Conservation (phyloP, 2,797 vertebrate species). For the Coilia nasus region DNA sequence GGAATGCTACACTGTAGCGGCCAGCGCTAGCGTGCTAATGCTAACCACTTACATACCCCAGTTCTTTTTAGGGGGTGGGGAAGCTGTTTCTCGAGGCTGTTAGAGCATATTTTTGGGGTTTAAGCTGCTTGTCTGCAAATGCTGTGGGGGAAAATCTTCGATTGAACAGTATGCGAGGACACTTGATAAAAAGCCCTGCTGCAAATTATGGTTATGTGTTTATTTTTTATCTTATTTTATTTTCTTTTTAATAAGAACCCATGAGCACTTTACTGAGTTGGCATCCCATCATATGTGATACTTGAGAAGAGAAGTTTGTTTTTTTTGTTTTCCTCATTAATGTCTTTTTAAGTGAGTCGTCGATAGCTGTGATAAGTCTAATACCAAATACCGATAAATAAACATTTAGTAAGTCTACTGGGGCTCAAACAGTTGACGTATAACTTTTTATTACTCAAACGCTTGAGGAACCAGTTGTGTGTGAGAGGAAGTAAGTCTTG, state of each 20-base stretch:
- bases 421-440: background rate
- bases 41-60: background rate
- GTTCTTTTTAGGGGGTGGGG: background rate
- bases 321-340: background rate
- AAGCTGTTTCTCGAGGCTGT: background rate
- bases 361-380: background rate
- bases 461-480: constrained; percentile 10
- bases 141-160: background rate
- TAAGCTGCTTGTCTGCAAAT: background rate
- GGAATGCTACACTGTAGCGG: background rate
- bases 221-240: background rate
- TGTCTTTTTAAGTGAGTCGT: constrained; percentile 2
- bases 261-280: constrained; percentile 16
- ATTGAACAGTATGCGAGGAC: background rate
- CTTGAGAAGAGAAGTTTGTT: background rate
- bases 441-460: background rate
- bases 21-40: background rate
- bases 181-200: background rate
- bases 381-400: constrained; percentile 17
- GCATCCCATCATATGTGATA: constrained; percentile 14
- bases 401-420: background rate
- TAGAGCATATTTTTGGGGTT: background rate
- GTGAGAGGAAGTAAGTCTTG: background rate
- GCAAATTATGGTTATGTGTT: constrained; percentile 5
- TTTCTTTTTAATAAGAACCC: background rate